Percentiles rank a stretch among this genome's conserved stretches.
These are phyloP conservation scores for Gyrodactylus bullatarudis DNA, from an alignment of 1,140 invertebrate genomes.

Conservation along the genomic window DNA sequence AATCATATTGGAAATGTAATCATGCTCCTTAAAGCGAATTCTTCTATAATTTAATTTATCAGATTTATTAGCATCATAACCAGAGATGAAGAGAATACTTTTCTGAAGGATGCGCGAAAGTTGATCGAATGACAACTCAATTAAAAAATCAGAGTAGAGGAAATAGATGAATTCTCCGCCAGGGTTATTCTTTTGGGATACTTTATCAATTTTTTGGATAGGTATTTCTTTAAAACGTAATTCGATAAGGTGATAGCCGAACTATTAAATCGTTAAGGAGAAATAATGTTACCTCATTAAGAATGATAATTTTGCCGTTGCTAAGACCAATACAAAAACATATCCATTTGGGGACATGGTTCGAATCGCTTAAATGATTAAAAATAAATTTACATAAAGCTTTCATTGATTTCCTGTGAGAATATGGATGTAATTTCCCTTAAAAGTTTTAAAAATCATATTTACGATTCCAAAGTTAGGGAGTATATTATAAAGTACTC, in stretches of 20 bases:
- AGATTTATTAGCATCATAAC: not conserved
- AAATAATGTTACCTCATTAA: not conserved
- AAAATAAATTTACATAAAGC: not conserved
- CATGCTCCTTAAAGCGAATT: not conserved
- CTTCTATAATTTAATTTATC: not conserved
- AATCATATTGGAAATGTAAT: not conserved
- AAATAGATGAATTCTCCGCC: not conserved
- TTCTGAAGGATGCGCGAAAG: not conserved
- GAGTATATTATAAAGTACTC: not conserved
- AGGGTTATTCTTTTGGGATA: not conserved
- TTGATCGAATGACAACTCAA: not conserved
- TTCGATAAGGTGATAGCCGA: not conserved
- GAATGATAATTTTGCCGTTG: not conserved
- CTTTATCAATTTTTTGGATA: not conserved
- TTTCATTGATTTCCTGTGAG: no score
- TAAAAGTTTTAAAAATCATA: no score
- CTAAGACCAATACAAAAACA: not conserved
- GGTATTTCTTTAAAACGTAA: not conserved
- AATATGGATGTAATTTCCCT: no score
- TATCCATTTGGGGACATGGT: not conserved
- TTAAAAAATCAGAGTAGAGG: not conserved
- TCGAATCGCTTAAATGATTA: not conserved
- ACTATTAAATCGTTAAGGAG: not conserved
- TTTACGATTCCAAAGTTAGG: no score
- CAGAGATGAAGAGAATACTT: not conserved